phyloP scores from a whole-genome alignment of 2,113 vertebrate genomes.

The Columba livia region DNA sequence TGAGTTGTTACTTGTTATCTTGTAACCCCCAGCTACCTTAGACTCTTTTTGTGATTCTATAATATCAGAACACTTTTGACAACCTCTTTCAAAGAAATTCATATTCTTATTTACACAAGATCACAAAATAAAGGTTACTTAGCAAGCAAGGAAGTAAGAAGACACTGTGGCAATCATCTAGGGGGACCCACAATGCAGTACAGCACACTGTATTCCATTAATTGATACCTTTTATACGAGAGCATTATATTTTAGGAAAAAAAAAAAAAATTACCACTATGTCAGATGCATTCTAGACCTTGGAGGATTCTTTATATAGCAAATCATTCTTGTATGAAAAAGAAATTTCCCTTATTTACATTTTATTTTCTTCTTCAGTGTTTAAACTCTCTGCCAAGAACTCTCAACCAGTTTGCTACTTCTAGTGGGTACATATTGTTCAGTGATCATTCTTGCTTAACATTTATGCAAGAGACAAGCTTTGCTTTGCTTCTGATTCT shows the following conservation, averaged over 20 bases:
- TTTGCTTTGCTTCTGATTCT: not conserved
- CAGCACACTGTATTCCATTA: not conserved
- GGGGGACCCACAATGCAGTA: rapidly evolving
- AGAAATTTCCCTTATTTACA: not conserved
- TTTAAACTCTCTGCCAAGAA: not conserved
- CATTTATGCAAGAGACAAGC: not conserved
- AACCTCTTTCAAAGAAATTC: not conserved
- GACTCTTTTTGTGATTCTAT: not conserved
- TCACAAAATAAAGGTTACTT: not conserved
- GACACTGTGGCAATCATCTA: not conserved
- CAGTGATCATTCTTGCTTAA: not conserved
- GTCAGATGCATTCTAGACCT: not conserved
- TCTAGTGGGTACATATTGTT: not conserved
- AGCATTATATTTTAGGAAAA: not conserved
- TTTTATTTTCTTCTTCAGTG: not conserved
- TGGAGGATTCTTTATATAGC: not conserved
- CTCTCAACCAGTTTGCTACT: not conserved
- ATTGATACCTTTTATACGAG: not conserved
- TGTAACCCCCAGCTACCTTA: not conserved
- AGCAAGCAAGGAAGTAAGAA: not conserved
- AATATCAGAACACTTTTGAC: not conserved
- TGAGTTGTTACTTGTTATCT: conserved; percentile 1
- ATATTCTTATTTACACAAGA: not conserved
- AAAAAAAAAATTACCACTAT: not conserved
- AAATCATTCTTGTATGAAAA: not conserved